These are phyloP conservation scores for Drosophila lowei DNA, from an alignment of 1,140 invertebrate genomes.

Conservation along the genomic window DNA sequence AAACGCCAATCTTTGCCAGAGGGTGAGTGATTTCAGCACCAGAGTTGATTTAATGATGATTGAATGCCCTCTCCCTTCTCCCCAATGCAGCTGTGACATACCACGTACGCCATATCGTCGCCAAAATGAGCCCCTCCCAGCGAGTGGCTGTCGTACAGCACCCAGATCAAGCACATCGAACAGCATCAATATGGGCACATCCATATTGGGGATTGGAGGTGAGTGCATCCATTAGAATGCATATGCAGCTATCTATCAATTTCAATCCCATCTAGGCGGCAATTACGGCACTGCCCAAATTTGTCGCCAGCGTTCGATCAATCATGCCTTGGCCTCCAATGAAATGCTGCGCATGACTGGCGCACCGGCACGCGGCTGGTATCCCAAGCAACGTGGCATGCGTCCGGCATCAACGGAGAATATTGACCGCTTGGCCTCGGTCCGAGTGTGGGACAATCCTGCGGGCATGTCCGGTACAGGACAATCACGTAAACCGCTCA, in stretches of 20 bases:
- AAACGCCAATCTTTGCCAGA: conserved; percentile 92
- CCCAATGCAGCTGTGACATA: conserved; percentile 86
- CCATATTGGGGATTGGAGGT: conserved; percentile 79
- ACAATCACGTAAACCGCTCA: conserved; percentile 88
- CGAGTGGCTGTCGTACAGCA: conserved; percentile 83
- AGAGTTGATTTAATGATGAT: no score
- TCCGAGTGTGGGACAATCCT: conserved; percentile 83
- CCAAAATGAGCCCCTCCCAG: conserved; percentile 84
- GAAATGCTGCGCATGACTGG: conserved; percentile 90
- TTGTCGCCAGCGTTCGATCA: conserved; percentile 87
- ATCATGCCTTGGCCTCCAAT: conserved; percentile 88
- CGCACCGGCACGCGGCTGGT: conserved; percentile 92
- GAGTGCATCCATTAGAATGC: conserved; percentile 15
- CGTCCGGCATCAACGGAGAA: conserved; percentile 93
- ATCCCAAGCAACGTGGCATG: conserved; percentile 88
- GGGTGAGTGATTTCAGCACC: conserved; percentile 81
- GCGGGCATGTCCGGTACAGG: conserved; percentile 77
- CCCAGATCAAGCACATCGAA: conserved; percentile 87
- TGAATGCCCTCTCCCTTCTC: neutral
- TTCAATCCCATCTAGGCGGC: conserved; percentile 41
- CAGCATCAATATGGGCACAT: conserved; percentile 83
- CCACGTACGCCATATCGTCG: conserved; percentile 88
- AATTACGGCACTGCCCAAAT: conserved; percentile 84
- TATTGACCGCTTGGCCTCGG: conserved; percentile 87
- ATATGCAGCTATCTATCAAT: neutral